Evolutionary conservation across 2,113 vertebrate genomes (phyloP), one percentile per base, ranked within the genome.

Genomic region (Epinephelus cyanopodus): DNA sequence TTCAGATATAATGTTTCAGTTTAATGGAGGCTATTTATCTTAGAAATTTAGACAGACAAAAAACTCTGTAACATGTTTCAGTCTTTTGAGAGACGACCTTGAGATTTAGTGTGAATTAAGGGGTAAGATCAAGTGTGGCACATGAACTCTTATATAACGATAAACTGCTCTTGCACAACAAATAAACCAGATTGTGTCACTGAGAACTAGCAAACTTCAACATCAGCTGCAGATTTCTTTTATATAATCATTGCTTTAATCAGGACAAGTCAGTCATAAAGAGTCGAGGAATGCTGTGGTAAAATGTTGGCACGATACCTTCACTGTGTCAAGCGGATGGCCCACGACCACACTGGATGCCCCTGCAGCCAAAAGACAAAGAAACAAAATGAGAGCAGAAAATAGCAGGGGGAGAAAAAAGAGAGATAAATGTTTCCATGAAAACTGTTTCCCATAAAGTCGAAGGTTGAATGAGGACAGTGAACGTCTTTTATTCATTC

Each of bases 301-400:
- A 23, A 45, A 65, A 27, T 37, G 3, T 18, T 3, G 17, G 5
- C 1, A 12, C 1, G 14, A 42, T 91, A 96, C 95, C 93, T 96
- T 96, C 3, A 96, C 95, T 4, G 95, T 96, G 90, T 96, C 95
- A 82, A 96, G 87, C 0, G 95, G 95, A 72, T 96, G 95, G n/a
- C 95, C 95, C 1, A 96, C 94, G 0, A 96, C 88, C 77, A 96
- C 95, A 75, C 95, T 96, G 92, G 92, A 94, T 1, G 94, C 95
- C 84, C 95, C 95, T 96, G 83, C 48, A 83, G 74, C 12, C 37
- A 57, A 23, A 69, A 39, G 1, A 68, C 14, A 69, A 12, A 56
- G 12, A 80, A 18, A 79, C 2, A 15, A 1, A 33, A 61, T 65
- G n/a, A 81, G 48, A 45, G 15, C 11, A 69, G 2, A 25, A 50